phyloP scores from a whole-genome alignment of 37 sponge, comb jelly and placozoan species.

The Cliona cf. orientalis region DNA sequence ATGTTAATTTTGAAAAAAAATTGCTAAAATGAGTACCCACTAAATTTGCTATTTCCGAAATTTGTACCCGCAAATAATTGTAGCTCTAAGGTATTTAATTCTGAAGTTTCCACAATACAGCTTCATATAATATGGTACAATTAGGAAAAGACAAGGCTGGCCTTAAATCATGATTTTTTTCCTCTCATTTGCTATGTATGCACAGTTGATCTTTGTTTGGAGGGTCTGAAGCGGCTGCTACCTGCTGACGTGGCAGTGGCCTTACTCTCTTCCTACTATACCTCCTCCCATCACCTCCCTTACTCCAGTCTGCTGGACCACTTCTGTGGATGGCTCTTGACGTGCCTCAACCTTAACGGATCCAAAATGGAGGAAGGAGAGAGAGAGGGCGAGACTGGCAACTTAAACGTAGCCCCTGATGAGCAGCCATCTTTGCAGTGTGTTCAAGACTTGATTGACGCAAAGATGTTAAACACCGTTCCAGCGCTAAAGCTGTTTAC shows the following conservation, averaged over 20 bases:
- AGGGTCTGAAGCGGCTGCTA: conserved; percentile 22
- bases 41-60: too few species aligned
- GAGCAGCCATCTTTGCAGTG: neutral
- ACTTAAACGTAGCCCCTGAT: neutral
- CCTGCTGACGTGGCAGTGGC: conserved; percentile 7
- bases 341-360: conserved; percentile 12
- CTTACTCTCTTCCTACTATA: conserved; percentile 30
- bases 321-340: conserved; percentile 26
- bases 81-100: too few species aligned
- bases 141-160: too few species aligned
- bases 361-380: neutral
- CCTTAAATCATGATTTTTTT: too few species aligned
- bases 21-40: too few species aligned
- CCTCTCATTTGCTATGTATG: too few species aligned
- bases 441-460: neutral
- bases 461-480: conserved; percentile 6
- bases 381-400: neutral
- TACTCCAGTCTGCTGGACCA: conserved; percentile 9
- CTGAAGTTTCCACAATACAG: too few species aligned
- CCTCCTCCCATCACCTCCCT: conserved; percentile 16
- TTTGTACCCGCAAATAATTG: too few species aligned
- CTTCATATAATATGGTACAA: too few species aligned
- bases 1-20: too few species aligned
- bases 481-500: conserved; percentile 33
- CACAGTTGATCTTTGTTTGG: conserved; percentile 41